phyloP scores from a whole-genome alignment of 2,113 vertebrate genomes.

The Oophaga pumilio region DNA sequence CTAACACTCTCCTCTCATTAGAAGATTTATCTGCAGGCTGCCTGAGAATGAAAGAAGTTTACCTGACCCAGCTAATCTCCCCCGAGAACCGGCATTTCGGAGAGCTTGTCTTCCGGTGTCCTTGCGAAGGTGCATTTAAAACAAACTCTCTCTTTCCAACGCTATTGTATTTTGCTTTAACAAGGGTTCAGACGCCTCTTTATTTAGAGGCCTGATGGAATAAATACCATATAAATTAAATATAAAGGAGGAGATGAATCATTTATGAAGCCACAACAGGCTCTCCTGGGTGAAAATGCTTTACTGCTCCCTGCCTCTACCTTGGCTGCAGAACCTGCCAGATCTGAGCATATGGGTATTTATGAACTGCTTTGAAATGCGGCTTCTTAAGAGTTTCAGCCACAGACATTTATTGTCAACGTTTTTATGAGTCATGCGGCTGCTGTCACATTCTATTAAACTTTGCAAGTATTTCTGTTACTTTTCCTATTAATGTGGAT shows the following conservation, averaged over 20 bases:
- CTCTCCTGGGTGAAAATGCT: slow-evolving; percentile 53
- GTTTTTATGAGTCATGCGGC: slow-evolving; percentile 56
- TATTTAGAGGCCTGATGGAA: slow-evolving; percentile 56
- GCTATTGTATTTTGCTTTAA: slow-evolving; percentile 38
- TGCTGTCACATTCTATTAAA: slow-evolving; percentile 56
- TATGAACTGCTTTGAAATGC: slow-evolving; percentile 56
- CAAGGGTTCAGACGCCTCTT: slow-evolving; percentile 48
- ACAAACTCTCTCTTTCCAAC: background rate
- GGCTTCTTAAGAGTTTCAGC: slow-evolving; percentile 55
- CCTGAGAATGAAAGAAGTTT: slow-evolving; percentile 35
- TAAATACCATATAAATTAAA: slow-evolving; percentile 58
- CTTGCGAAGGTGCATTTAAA: slow-evolving; percentile 31
- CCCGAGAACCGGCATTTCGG: background rate
- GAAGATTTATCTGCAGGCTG: slow-evolving; percentile 50
- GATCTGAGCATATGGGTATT: slow-evolving; percentile 57
- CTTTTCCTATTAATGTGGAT: slow-evolving; percentile 51
- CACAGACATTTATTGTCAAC: slow-evolving; percentile 52
- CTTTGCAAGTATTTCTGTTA: slow-evolving; percentile 54
- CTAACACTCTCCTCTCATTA: slow-evolving; percentile 38
- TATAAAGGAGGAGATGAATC: slow-evolving; percentile 51
- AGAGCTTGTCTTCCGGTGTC: slow-evolving; percentile 4
- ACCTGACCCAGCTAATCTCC: slow-evolving; percentile 47
- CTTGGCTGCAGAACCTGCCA: slow-evolving; percentile 54
- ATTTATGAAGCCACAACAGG: slow-evolving; percentile 58
- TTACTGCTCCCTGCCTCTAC: slow-evolving; percentile 52